A percentile compares a stretch with the other conserved stretches of the same genome.
Conservation (phyloP, 2,113 vertebrate genomes). For the Pimephales promelas region DNA sequence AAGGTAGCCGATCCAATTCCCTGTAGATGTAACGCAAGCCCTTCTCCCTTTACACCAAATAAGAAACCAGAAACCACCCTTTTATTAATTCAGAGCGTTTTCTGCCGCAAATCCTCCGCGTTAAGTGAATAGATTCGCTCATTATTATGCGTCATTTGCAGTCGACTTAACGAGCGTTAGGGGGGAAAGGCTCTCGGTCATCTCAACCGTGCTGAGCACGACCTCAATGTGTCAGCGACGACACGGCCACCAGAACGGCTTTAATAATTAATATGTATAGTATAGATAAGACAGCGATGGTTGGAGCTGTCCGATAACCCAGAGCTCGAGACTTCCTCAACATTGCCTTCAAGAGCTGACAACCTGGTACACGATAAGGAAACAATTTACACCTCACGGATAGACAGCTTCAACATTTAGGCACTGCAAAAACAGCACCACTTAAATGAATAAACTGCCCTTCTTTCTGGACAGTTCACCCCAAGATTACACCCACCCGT, state of each 20-base stretch:
- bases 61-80: constrained; percentile 65
- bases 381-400: constrained; percentile 6
- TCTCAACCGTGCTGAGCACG: not conserved
- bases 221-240: constrained; percentile 24
- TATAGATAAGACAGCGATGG: constrained; percentile 32
- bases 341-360: constrained; percentile 14
- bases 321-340: constrained; percentile 47
- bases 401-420: not conserved
- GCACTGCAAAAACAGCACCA: not conserved
- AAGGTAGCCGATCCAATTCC: constrained; percentile 62
- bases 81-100: constrained; percentile 69
- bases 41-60: constrained; percentile 66
- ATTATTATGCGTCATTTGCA: not conserved
- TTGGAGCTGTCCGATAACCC: constrained; percentile 40
- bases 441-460: not conserved
- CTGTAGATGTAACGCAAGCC: constrained; percentile 63
- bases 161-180: not conserved
- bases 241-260: constrained; percentile 16
- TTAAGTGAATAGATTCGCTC: not conserved
- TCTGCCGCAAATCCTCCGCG: not conserved
- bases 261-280: constrained; percentile 69
- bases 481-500: not conserved
- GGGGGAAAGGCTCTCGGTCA: not conserved
- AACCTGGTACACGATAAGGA: constrained; percentile 17
- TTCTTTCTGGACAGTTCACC: not conserved